Evolutionary conservation across 2,113 vertebrate genomes (phyloP), one percentile per base, ranked within the genome.

Genomic region (Alces alces): DNA sequence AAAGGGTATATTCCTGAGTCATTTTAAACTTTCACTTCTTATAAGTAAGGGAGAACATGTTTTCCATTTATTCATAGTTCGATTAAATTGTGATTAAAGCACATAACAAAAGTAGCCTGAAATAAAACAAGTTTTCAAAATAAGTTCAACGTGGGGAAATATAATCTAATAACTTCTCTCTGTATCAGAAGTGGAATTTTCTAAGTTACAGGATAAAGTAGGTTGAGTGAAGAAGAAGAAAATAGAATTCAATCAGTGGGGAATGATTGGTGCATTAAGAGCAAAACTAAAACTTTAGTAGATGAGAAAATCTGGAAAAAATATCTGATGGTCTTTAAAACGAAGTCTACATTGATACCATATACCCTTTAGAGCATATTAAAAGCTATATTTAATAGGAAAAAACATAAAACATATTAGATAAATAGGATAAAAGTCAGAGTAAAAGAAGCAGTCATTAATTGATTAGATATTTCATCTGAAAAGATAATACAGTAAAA

Each of bases 231-330:
- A 87, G 17, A 2, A 5, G 5, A 50, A 39, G 5, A 97, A 96
- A 64, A 97, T 92, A 2, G 47, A 47, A 96, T 96, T 97, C 97
- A 83, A 87, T n/a, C 78, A 89, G 13, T 52, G 57, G 89, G 73
- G 64, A 97, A 96, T 93, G 73, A 95, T 95, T 92, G 55, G 45
- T 45, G 36, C 73, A 97, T 97, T 96, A 94, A 50, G 7, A 70
- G 28, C 28, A 82, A 87, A 82, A 14, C 8, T 61, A 80, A 73
- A 55, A 8, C 33, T 30, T 86, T 73, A 43, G 7, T 73, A 80
- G 23, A 52, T 6, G 25, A 45, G n/a, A 91, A 66, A 47, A 86
- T 39, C 39, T 80, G 30, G 27, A 43, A 47, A 58, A 52, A n/a
- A 33, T 66, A 54, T 33, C n/a, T 64, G n/a, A n/a, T 60, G 28